Conservation (phyloP, 2,113 vertebrate genomes). For the Alces alces region DNA sequence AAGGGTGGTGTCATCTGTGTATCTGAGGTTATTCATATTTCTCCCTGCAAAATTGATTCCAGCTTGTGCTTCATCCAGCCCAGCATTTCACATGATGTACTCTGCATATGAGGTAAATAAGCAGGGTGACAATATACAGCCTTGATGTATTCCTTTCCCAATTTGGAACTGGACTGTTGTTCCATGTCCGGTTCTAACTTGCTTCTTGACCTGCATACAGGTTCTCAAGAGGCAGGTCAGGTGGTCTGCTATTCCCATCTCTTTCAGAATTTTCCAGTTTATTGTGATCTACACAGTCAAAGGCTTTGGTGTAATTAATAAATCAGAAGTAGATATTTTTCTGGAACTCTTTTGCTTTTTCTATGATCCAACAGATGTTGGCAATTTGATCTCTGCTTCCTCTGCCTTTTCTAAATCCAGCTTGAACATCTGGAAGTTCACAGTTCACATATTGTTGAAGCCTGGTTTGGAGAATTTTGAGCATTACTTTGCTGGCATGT, state of each 20-base stretch:
- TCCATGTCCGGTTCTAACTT: not conserved
- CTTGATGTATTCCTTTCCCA: not conserved
- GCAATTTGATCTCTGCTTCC: not conserved
- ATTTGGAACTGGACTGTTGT: not conserved
- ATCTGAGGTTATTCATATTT: not conserved
- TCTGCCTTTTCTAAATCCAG: not conserved
- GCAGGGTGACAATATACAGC: not conserved
- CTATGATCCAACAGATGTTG: not conserved
- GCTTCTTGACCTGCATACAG: not conserved
- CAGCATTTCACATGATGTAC: not conserved
- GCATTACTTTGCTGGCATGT: accelerated
- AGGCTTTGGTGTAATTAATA: no score
- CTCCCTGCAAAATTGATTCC: not conserved
- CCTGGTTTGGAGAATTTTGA: not conserved
- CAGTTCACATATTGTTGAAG: accelerated
- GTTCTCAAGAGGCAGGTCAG: not conserved
- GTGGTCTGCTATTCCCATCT: not conserved
- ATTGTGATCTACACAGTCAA: no score
- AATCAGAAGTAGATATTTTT: no score
- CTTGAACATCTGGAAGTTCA: not conserved
- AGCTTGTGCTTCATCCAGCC: not conserved
- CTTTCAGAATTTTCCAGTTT: not conserved
- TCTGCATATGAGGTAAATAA: not conserved
- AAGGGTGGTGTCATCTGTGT: not conserved
- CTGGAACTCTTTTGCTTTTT: not conserved